Evolutionary conservation across 2,113 vertebrate genomes (phyloP), one percentile per base, ranked within the genome.

Genomic region (Leptocoma aspasia): DNA sequence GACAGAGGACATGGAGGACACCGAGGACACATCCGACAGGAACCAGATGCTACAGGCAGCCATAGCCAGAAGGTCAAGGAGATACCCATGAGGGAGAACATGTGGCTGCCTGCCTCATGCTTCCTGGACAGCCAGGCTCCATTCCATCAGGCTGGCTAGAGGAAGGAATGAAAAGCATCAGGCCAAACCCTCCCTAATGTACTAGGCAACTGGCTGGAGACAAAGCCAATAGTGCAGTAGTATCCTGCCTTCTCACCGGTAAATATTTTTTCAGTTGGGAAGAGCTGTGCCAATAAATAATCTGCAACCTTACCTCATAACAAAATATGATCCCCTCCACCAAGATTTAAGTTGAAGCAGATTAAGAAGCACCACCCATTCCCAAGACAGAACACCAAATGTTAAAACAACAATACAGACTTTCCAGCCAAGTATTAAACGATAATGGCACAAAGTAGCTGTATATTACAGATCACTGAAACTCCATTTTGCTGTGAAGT

Each of bases 231-330:
- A 95, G 53, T 71, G 57, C 42, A 92, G 87, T 49, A 91, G 88
- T 57, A 78, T 80, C 77, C 93, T 82, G 69, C 24, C 26, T 95
- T 76, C 92, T 91, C 77, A n/a, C 61, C n/a, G 19, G 85, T 57
- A 85, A 90, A 44, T 82, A 90, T 95, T 95, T 90, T 94, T 92
- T 96, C 95, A 95, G 82, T 79, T 90, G 89, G 91, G 91, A 96
- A 98, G 92, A 88, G 68, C 50, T 47, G 35, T 69, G 94, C 95
- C 94, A 97, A 92, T 79, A 96, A 93, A 95, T 95, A 97, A 93
- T 94, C 86, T 89, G 95, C 97, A 98, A 96, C 81, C 81, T 94
- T 96, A 96, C 90, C 92, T 98, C 92, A 83, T 95, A 94, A 96
- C 87, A 97, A 97, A 97, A 96, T 90, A 95, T n/a, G 77, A 93